Evolutionary conservation across 2,888 invertebrate genomes (phyloP), one percentile per base, ranked within the genome.

Genomic region (Hirudinaria manillensis): DNA sequence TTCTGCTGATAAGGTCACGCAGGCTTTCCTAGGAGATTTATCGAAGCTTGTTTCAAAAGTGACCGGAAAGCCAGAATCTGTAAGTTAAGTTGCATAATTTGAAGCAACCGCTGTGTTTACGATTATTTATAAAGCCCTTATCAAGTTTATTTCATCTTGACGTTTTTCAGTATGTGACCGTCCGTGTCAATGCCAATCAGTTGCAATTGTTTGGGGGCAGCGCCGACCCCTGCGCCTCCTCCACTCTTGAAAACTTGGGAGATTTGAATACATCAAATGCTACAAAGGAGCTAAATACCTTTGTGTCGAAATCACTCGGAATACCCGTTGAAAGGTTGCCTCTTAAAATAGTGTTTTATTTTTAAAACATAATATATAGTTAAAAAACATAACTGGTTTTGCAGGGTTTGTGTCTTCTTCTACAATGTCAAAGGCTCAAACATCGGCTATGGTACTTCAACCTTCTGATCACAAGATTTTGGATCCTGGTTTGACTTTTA

Each of bases 1-100:
- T 32, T 36, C 68, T 24, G 32, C 21, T 13, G 68, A 34, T 34
- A 68, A 68, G 10, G 36, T 68, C 32, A 32, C 68, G 10, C 68
- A 32, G 7, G 36, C n/a, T 10, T 68, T 68, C 16, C 27, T 36
- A 21, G 6, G 32, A 29, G 68, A 68, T 29, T 34, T 68, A 16
- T 34, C 68, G 29, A 68, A 29, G 36, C n/a, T 68, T 32, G 34
- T 68, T 68, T 29, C 68, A n/a, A 68, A 68, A 32, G 29, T 68
- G 32, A 68, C 68, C 16, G 68, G 68, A 68, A 68, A 68, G 36
- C 68, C 68, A 21, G 68, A 68, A 36, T 68, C 68, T 29, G 68
- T 68, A 68, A 10, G 68, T 68, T 24, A 29, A 29, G 10, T 61
- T 61, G 13, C 3, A 6, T 27, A 24, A 27, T 6, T 56, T 13